Evolutionary conservation across 2,797 vertebrate genomes (phyloP), one percentile per base, ranked within the genome.

Genomic region (Diplodus puntazzo): DNA sequence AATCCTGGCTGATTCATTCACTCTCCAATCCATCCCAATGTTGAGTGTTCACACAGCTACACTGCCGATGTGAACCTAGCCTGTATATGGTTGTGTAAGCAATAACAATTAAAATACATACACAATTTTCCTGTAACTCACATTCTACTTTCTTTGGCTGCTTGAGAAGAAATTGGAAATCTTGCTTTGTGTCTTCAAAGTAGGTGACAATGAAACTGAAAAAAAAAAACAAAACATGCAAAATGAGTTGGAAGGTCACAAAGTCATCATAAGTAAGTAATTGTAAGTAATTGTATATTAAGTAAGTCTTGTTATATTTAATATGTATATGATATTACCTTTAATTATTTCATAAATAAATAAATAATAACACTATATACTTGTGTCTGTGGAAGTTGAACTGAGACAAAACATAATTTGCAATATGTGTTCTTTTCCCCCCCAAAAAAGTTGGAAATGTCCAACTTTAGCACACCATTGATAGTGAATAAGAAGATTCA

Each of bases 81-180:
- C 1, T 13, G 18, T 11, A 27, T 3, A 21, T 13, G 8, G 27
- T 62, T 55, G 3, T 53, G 17, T 52, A 20, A 50, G 55, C n/a
- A 61, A 57, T 7, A 25, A 20, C 11, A 39, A 3, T 23, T 1
- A 1, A 23, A 45, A 34, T 5, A 30, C 39, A 50, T 0, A 55
- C 20, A 60, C 12, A 25, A n/a, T 17, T 5, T 25, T 43, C 16
- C n/a, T 60, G 4, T 4, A 16, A 11, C 5, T 34, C 39, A 54
- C 3, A 14, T 9, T 59, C 43, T 77, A 84, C 42, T 71, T 82
- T 34, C 46, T 80, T 54, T 84, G 71, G 60, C 66, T 82, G 67
- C 30, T 64, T 16, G 73, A 65, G 81, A 87, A 89, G 62, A 89
- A 92, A 68, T 57, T 75, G 57, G 85, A 86, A 45, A 89, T 87